Percentiles rank a stretch among this genome's conserved stretches.
phyloP scores from a whole-genome alignment of 2,113 vertebrate genomes.

The Fregata magnificens region DNA sequence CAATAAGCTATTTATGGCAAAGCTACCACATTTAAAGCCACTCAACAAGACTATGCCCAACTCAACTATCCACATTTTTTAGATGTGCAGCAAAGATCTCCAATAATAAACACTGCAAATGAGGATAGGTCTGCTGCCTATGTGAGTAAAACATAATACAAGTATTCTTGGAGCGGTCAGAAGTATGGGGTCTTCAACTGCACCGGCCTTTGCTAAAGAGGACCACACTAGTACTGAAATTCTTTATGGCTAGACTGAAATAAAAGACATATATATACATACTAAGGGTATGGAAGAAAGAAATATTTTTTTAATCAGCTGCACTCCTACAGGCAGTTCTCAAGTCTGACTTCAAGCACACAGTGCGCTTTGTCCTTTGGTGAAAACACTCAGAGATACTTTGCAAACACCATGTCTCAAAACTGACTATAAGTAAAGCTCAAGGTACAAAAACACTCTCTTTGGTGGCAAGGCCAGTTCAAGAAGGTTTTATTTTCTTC shows the following conservation, averaged over 20 bases:
- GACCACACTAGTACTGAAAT: not conserved
- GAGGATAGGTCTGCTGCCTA: not conserved
- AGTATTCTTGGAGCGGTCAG: not conserved
- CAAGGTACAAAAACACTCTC: not conserved
- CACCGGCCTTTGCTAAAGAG: not conserved
- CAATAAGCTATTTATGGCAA: conserved; percentile 61
- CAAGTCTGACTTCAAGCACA: not conserved
- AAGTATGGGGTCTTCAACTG: not conserved
- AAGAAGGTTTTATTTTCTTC: not conserved
- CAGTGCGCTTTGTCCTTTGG: fast-evolving
- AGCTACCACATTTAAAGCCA: not conserved
- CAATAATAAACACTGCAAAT: not conserved
- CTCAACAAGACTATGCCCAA: not conserved
- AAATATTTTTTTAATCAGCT: not conserved
- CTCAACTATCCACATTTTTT: not conserved
- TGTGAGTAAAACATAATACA: not conserved
- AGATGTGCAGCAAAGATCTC: not conserved
- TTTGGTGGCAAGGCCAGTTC: not conserved
- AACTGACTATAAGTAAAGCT: not conserved
- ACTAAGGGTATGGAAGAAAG: not conserved
- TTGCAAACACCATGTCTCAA: not conserved
- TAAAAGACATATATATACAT: not conserved
- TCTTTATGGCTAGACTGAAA: not conserved
- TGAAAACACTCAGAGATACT: not conserved
- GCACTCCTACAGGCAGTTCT: not conserved